Base-by-base conservation (phyloP, 2,113 vertebrate genomes). In the Apeltes quadracus region DNA sequence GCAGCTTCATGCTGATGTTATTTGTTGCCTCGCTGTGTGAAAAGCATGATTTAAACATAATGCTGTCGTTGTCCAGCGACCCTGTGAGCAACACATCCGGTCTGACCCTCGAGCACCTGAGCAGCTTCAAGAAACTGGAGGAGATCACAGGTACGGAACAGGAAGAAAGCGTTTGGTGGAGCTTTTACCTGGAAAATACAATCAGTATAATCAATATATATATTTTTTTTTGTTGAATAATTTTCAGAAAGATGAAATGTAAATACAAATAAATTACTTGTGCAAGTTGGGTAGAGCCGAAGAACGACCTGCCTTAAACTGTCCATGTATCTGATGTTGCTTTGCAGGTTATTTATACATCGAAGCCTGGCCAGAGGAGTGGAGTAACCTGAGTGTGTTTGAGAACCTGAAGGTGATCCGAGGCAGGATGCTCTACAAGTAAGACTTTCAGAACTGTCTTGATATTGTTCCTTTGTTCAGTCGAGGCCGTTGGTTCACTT, bases 101-200 rank as follows among this genome's bases (percentile, higher is more conserved):
- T 0, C 87, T 99, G 73, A 91, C 91, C 72, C 82, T 90, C 1
- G 83, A 94, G 61, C 92, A 96, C 72, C 94, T 99, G 38, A 80
- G 69, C 2, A 87, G 91, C 46, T 98, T 99, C 1, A 92, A 88
- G 84, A 92, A 78, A 8, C 87, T 99, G 82, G 94, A 96, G 84
- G 97, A 98, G 90, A 96, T 99, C 53, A 98, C 97, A 73, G 97
- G 97, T 97, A 92, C 57, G n/a, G 6, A 54, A n/a, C n/a, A n/a
- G n/a, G n/a, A n/a, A n/a, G 7, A 3, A 46, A 1, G 13, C 51
- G 12, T 64, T 51, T 75, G 23, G 56, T 36, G 0, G 44, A 38
- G 22, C 9, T 48, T 63, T 29, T 48, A 51, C 9, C 36, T 16
- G 29, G 4, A 66, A 71, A 29, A 25, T 3, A 57, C 44, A 29